Conservation (phyloP, 2,113 vertebrate species). For the Callocephalon fimbriatum region DNA sequence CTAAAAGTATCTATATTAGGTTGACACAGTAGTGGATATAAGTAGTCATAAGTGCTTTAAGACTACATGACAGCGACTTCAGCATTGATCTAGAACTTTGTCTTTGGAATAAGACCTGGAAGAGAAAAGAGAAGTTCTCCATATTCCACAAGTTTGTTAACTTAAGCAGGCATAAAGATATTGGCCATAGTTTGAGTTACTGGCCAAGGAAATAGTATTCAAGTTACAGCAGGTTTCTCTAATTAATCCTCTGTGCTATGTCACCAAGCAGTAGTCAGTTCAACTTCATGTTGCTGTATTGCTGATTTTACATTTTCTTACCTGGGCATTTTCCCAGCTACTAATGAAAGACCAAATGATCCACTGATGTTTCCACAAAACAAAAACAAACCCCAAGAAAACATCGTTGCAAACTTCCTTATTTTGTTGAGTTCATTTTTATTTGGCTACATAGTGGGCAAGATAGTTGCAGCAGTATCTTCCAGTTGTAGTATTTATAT, state of each 20-base stretch:
- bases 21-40: neutral
- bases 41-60: neutral
- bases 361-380: neutral
- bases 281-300: neutral
- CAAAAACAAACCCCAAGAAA: neutral
- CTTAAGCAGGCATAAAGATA: neutral
- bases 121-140: neutral
- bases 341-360: neutral
- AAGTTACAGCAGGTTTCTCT: neutral
- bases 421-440: neutral
- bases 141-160: neutral
- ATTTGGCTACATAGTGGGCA: neutral
- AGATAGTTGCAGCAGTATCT: neutral
- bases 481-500: neutral
- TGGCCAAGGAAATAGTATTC: neutral
- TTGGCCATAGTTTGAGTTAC: neutral
- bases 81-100: neutral
- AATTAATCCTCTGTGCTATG: no score
- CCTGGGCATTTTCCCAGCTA: neutral
- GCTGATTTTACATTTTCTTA: neutral
- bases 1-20: neutral
- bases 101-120: neutral
- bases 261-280: neutral
- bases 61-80: neutral
- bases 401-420: neutral